phyloP scores from a whole-genome alignment of 2,888 invertebrate species.

The Napeogenes sylphis region DNA sequence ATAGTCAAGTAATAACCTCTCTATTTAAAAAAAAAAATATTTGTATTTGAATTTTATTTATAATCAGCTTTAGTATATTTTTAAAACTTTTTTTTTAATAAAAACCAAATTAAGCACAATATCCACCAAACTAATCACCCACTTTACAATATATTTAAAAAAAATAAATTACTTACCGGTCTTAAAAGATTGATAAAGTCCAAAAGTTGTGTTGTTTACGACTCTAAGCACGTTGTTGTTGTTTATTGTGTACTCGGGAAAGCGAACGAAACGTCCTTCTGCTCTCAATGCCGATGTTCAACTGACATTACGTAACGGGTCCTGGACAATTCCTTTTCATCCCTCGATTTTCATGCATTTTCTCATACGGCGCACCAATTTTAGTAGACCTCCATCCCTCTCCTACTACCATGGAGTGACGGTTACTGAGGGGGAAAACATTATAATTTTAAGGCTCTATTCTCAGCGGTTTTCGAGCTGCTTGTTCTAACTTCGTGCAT shows the following conservation, averaged over 20 bases:
- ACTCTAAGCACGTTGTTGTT: constrained; percentile 72
- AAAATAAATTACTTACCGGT: constrained; percentile 32
- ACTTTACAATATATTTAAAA: background rate
- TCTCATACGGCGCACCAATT: constrained; percentile 42
- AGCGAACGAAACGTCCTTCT: constrained; percentile 49
- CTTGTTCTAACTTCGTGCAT: constrained; percentile 41
- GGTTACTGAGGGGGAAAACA: constrained; percentile 13
- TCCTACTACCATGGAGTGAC: constrained; percentile 12
- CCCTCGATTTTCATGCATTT: constrained; percentile 53
- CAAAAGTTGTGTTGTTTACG: constrained; percentile 60
- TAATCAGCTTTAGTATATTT: too few relatives aligned
- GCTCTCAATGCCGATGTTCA: constrained; percentile 48
- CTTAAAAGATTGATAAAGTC: constrained; percentile 39
- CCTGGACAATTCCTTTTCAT: constrained; percentile 61
- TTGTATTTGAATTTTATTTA: too few relatives aligned
- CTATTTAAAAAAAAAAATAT: too few relatives aligned
- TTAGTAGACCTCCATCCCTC: constrained; percentile 40
- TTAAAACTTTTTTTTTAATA: too few relatives aligned
- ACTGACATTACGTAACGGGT: constrained; percentile 73
- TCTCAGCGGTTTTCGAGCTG: constrained; percentile 39
- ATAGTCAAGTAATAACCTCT: too few relatives aligned
- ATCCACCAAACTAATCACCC: background rate
- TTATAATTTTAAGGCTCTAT: constrained; percentile 35
- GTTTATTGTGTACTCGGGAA: constrained; percentile 56
- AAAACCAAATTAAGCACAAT: background rate